These are phyloP conservation scores for Gavialis gangeticus DNA, from an alignment of 2,113 vertebrate genomes.

Conservation along the genomic window DNA sequence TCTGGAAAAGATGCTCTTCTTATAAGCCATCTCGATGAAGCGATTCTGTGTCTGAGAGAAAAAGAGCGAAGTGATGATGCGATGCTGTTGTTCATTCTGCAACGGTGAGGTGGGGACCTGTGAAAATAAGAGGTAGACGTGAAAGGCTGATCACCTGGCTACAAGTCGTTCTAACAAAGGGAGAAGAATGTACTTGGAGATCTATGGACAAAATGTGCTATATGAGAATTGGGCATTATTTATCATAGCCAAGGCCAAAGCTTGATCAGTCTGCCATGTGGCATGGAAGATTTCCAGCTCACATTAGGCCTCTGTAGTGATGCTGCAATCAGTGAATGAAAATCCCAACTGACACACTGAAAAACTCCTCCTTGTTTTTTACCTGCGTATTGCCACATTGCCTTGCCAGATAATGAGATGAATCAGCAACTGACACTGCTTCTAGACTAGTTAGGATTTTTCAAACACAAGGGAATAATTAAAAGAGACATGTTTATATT, in stretches of 20 bases:
- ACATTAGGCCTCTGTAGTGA: slow-evolving; percentile 40
- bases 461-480: slow-evolving; percentile 52
- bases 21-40: too few species aligned
- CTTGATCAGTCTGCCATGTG: slow-evolving; percentile 46
- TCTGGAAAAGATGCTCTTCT: too few species aligned
- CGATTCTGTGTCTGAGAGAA: too few species aligned
- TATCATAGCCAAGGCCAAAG: slow-evolving; percentile 29
- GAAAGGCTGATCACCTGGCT: not conserved
- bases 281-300: slow-evolving; percentile 30
- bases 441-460: slow-evolving; percentile 14
- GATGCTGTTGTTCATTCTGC: too few species aligned
- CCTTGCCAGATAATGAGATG: not conserved
- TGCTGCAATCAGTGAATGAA: slow-evolving; percentile 49
- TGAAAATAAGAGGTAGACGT: not conserved
- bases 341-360: slow-evolving; percentile 16
- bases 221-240: not conserved
- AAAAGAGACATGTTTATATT: slow-evolving; percentile 30
- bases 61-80: too few species aligned
- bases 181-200: not conserved
- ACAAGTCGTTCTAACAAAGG: rapidly evolving
- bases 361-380: slow-evolving; percentile 48
- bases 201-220: slow-evolving; percentile 15
- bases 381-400: slow-evolving; percentile 39
- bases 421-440: not conserved
- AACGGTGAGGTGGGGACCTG: too few species aligned